Evolutionary conservation across 2,888 invertebrate genomes (phyloP), one percentile per base, ranked within the genome.

Genomic region (Eristalis intricaria): DNA sequence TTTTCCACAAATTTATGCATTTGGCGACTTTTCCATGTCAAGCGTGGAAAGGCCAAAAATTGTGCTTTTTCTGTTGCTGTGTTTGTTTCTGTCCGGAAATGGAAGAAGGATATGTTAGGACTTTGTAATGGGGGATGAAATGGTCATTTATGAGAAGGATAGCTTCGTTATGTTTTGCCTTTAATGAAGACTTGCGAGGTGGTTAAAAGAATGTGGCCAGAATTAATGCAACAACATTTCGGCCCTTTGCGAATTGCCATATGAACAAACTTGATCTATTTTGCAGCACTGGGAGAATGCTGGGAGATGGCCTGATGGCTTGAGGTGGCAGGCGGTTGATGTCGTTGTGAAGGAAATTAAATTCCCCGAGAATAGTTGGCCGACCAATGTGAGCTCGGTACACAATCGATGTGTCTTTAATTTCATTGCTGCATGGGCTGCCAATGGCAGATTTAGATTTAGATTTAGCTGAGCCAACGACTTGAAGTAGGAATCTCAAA

Each of bases 1-100:
- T 82, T 70, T 50, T 50, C 50, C 19, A n/a, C 50, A 35, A 63
- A 78, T 78, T 56, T 70, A 78, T 69, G 38, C 43, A 56, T 69
- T 35, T 68, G 40, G 29, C 61, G 63, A 32, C 66, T 60, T 65
- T 66, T 60, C 19, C n/a, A 66, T 76, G 60, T 76, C 65, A 75
- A 40, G 75, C 56, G 65, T 58, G 15, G 58, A 23, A 7, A 75
- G 19, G 50, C 43, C n/a, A 43, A n/a, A n/a, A n/a, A n/a, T n/a
- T n/a, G n/a, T n/a, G 8, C 2, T n/a, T 43, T 43, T 43, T 10
- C 13, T 11, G 40, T 4, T 43, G 4, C 15, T 2, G n/a, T 43
- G 5, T 15, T n/a, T n/a, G n/a, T 43, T 43, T 15, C 1, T 43
- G 19, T 32, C 32, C 32, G 43, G 19, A 19, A 19, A 19, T 50